Percentiles rank a stretch among this genome's conserved stretches.
Conservation (phyloP, 2,797 vertebrate species). For the Dermochelys coriacea region DNA sequence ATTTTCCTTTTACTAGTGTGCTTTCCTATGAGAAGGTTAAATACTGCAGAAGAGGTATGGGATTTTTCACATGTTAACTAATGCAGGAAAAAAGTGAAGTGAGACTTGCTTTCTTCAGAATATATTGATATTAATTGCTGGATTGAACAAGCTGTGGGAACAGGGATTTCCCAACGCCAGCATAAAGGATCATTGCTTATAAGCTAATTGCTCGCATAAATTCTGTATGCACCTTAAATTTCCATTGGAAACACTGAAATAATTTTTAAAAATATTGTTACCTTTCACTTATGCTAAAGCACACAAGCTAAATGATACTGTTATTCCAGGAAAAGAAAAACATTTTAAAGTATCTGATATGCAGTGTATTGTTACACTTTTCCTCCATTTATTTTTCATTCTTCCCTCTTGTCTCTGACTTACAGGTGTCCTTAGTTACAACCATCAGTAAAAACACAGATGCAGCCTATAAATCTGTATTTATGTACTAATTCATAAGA, state of each 20-base stretch:
- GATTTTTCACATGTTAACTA: slow-evolving; percentile 80
- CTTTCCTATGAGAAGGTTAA: slow-evolving; percentile 82
- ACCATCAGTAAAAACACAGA: slow-evolving; percentile 80
- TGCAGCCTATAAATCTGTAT: slow-evolving; percentile 79
- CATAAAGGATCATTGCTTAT: slow-evolving; percentile 84
- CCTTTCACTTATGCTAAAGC: slow-evolving; percentile 70
- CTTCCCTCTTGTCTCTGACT: slow-evolving; percentile 72
- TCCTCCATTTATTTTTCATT: slow-evolving; percentile 72
- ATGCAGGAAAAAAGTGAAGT: slow-evolving; percentile 77
- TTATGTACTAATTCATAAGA: slow-evolving; percentile 79
- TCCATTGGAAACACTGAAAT: slow-evolving; percentile 77
- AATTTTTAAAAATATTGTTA: slow-evolving; percentile 70
- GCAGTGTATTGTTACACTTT: slow-evolving; percentile 67
- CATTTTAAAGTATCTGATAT: slow-evolving; percentile 67
- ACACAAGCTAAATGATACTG: slow-evolving; percentile 67
- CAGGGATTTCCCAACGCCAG: slow-evolving; percentile 80
- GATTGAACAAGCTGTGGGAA: slow-evolving; percentile 84
- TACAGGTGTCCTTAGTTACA: slow-evolving; percentile 84
- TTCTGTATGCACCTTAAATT: slow-evolving; percentile 83
- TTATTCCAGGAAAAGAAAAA: slow-evolving; percentile 70
- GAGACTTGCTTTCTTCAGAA: slow-evolving; percentile 83
- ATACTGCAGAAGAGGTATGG: slow-evolving; percentile 64
- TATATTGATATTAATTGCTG: slow-evolving; percentile 86
- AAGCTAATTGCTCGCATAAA: slow-evolving; percentile 83
- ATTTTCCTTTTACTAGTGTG: slow-evolving; percentile 83